phyloP scores from a whole-genome alignment of 2,888 invertebrate species.

The Cosmopolites sordidus region DNA sequence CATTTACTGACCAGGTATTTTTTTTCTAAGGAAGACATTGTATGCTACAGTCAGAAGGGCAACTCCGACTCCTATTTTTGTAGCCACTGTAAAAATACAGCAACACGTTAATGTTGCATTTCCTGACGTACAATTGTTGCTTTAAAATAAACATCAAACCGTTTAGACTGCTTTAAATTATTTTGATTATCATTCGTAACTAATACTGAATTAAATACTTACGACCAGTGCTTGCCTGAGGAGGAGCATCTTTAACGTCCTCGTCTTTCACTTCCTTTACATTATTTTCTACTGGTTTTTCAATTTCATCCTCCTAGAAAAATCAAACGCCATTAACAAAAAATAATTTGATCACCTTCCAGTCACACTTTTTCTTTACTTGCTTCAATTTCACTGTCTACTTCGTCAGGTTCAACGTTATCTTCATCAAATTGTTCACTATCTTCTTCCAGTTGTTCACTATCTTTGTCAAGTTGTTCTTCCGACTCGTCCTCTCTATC shows the following conservation, averaged over 20 bases:
- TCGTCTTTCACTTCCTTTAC: constrained; percentile 13
- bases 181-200: neutral
- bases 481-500: constrained; percentile 32
- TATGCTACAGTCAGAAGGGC: constrained; percentile 81
- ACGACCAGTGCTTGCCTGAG: constrained; percentile 16
- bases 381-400: constrained; percentile 37
- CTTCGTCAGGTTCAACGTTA: constrained; percentile 38
- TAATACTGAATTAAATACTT: constrained; percentile 4
- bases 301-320: constrained; percentile 27
- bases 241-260: constrained; percentile 19
- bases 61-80: constrained; percentile 81
- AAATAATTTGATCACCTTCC: too few species aligned
- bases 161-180: constrained; percentile 2
- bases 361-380: constrained; percentile 35
- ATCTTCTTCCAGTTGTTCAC: constrained; percentile 28
- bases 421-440: constrained; percentile 40
- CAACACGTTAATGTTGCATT: constrained; percentile 38
- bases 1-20: constrained; percentile 67
- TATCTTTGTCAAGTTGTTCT: constrained; percentile 18
- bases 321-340: constrained; percentile 28
- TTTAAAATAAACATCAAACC: neutral
- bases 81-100: constrained; percentile 71
- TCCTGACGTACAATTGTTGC: constrained; percentile 44
- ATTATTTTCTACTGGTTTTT: constrained; percentile 16
- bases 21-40: constrained; percentile 76